Evolutionary conservation across 2,797 vertebrate species (phyloP), one percentile per base, ranked within the genome.

Genomic region (Trematomus bernacchii): DNA sequence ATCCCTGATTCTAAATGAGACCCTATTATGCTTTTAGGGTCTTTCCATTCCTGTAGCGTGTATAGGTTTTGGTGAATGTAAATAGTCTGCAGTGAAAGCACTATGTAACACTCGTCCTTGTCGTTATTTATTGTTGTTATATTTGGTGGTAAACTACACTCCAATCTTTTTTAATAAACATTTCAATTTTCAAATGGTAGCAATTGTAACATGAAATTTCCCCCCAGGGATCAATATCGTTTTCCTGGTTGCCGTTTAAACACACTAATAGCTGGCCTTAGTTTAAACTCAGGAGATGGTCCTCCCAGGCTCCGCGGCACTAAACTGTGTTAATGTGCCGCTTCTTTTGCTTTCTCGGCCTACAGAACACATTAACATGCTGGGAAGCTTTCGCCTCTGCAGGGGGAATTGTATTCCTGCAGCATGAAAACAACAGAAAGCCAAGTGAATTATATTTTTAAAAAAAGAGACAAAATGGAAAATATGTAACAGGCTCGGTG

Each of bases 361-460:
- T 61, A n/a, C 53, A 58, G 63, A 55, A 57, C 2, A 18, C 44
- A 73, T 73, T 58, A 70, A 59, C 52, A 64, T 77, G 77, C 46
- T 43, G 73, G 10, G 68, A 54, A 77, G 50, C 47, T 46, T 61
- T 73, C n/a, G 30, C 15, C 73, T 72, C 69, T 61, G 65, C 64
- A 30, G 68, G 59, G 43, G 18, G 30, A 60, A 73, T 27, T 60
- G 40, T 50, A 72, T 59, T 62, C 37, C 46, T 76, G 60, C 53
- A 63, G 54, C 54, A 12, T 63, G 18, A 62, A 74, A 85, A 82
- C 72, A 58, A 71, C 67, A 54, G 27, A 72, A 63, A 71, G 27
- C n/a, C 37, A 33, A 66, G 58, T 14, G 18, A 69, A 63, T 50
- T 50, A 19, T 48, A 33, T 54, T 8, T 54, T 13, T 13, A 51